Evolutionary conservation across 2,888 invertebrate genomes (phyloP).

Genomic region (Tinea trinotella): DNA sequence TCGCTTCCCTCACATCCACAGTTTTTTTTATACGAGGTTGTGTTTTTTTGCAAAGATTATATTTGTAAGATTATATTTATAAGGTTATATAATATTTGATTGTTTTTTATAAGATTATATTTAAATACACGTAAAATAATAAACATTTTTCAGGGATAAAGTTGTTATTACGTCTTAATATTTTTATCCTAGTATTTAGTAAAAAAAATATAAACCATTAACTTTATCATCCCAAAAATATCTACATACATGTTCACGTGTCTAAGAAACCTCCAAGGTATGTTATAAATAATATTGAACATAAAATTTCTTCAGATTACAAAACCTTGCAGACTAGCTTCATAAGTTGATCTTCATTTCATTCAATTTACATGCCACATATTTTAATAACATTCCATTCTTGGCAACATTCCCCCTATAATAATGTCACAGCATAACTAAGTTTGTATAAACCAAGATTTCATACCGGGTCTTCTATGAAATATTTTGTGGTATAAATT

Average conservation of each 20-base stretch:
- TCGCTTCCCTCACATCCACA: too few relatives aligned
- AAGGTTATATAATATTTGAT: neutral
- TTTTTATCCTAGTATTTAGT: too few relatives aligned
- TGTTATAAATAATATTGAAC: neutral
- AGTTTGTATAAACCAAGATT: neutral
- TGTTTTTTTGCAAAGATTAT: neutral
- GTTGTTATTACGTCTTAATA: too few relatives aligned
- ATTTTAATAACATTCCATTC: slow-evolving; percentile 1
- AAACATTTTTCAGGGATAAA: too few relatives aligned
- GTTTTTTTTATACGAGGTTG: neutral
- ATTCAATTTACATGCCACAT: slow-evolving; percentile 10
- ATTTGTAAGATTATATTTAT: neutral
- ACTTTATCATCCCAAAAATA: too few relatives aligned
- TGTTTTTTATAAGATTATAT: neutral
- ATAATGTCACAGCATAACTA: neutral
- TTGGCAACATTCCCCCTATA: neutral
- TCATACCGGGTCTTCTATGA: neutral
- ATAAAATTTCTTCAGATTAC: neutral
- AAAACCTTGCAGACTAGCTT: neutral
- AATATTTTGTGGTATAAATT: neutral
- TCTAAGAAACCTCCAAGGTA: neutral
- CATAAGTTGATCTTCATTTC: slow-evolving; percentile 4
- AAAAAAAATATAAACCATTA: too few relatives aligned
- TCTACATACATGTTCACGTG: too few relatives aligned
- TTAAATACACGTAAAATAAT: too few relatives aligned